Conservation (phyloP, 2,797 vertebrate genomes). For the Muraenolepis orangiensis region DNA sequence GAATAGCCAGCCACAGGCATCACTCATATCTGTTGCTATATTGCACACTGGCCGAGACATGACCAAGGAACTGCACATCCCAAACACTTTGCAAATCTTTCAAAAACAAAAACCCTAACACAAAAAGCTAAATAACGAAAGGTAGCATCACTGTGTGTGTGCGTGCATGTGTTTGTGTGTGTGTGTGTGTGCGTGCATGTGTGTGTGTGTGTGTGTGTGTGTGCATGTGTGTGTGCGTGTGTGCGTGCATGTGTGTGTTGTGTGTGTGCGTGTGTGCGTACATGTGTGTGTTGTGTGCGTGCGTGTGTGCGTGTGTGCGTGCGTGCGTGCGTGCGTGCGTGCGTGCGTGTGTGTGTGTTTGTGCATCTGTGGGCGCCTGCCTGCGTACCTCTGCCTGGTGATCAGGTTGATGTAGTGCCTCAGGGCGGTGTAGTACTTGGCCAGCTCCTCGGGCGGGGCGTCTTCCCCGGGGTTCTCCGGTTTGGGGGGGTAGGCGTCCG, state of each 20-base stretch:
- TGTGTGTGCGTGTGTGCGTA: no score
- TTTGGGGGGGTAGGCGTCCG: constrained; percentile 94
- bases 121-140: no score
- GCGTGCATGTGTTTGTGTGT: neutral
- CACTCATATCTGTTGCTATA: neutral
- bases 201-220: no score
- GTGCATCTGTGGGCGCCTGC: neutral
- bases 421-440: constrained; percentile 95
- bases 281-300: neutral
- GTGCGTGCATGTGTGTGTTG: neutral
- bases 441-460: constrained; percentile 90
- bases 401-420: constrained; percentile 99
- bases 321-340: neutral
- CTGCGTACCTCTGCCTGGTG: constrained; percentile 89
- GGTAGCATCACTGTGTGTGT: neutral
- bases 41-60: neutral
- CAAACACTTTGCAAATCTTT: no score
- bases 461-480: constrained; percentile 93
- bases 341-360: neutral
- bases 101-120: no score
- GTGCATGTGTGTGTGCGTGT: neutral
- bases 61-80: no score
- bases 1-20: neutral
- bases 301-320: constrained; percentile 3
- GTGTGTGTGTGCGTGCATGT: neutral